Conservation (phyloP, 2,113 vertebrate species). For the Burhinus oedicnemus region DNA sequence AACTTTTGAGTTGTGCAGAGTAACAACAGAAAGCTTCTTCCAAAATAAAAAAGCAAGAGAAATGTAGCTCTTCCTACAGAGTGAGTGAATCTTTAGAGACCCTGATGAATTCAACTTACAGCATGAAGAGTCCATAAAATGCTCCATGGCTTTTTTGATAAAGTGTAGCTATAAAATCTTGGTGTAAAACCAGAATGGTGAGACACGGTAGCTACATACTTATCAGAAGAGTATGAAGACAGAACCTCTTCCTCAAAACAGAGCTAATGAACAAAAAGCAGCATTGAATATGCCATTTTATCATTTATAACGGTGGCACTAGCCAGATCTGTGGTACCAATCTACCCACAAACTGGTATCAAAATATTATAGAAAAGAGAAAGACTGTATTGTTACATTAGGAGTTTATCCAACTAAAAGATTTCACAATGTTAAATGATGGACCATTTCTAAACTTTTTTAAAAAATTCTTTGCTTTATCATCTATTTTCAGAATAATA, state of each 20-base stretch:
- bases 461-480: background rate
- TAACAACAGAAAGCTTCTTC: background rate
- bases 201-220: background rate
- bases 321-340: background rate
- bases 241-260: background rate
- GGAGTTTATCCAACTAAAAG: background rate
- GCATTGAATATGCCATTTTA: background rate
- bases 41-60: background rate
- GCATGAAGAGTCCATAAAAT: background rate
- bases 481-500: background rate
- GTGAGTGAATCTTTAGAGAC: background rate
- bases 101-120: background rate
- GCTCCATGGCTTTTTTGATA: background rate
- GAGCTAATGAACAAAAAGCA: background rate
- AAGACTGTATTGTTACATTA: background rate
- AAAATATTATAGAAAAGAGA: background rate
- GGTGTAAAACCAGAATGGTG: background rate
- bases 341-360: background rate
- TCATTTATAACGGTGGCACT: background rate
- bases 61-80: background rate
- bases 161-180: background rate
- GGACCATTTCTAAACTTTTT: background rate
- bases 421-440: background rate
- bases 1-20: background rate
- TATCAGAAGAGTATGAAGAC: background rate